Evolutionary conservation across 2,113 vertebrate genomes (phyloP), one percentile per base, ranked within the genome.

Genomic region (Solea senegalensis): DNA sequence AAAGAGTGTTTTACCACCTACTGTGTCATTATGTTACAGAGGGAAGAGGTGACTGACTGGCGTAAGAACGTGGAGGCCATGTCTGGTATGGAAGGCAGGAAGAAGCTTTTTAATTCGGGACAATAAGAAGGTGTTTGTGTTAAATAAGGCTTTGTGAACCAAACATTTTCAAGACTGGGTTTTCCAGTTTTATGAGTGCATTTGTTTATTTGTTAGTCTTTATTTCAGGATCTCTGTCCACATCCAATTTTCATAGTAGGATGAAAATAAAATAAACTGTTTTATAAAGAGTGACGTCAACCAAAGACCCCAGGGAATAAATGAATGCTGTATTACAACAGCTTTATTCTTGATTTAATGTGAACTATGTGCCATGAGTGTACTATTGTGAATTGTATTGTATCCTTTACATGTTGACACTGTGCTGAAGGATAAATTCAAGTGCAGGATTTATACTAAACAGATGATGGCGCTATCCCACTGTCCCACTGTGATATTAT

Each of bases 31-130:
- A 4, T 6, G 28, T 34, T 40, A 11, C 77, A 88, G 86, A 85
- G 75, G 67, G 90, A 92, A 65, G 93, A 93, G 54, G 92, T 94
- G 69, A 92, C 90, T 4, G 93, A 94, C 75, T 94, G 93, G 93
- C 89, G 92, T 74, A 94, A 94, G 74, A 94, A 94, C 13, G 91
- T 94, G 85, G 93, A 92, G 81, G 93, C 93, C 81, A 93, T 93
- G 90, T 93, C 93, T 1, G 93, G 93, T 11, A 94, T 94, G 92
- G 91, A 94, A 69, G 93, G 92, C 78, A 92, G 93, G 56, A 94
- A 94, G 91, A 94, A 94, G 90, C 82, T 92, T 70, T 94, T 94
- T 71, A 72, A 89, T 65, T 78, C 90, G 0, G 85, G 65, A 61
- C 81, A 78, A 59, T 86, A 74, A 84, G 12, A 57, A 26, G 43